Percentiles rank a stretch among this genome's conserved stretches.
Evolutionary conservation across 2,113 vertebrate species (phyloP).

Genomic region (Nycticryphes semicollaris): DNA sequence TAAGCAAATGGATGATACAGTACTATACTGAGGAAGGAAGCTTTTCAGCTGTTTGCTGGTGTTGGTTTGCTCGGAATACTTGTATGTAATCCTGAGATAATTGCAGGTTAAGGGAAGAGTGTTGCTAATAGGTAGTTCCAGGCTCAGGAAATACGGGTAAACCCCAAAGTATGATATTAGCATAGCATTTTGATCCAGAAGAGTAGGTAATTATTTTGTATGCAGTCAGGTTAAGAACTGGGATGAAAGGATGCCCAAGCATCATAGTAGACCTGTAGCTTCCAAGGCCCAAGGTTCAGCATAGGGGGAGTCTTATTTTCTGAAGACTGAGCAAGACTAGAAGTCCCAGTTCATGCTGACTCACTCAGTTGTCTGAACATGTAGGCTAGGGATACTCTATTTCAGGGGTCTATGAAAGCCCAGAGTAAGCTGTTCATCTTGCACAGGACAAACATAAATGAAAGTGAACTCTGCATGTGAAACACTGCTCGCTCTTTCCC

Average conservation of each 20-base stretch:
- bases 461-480: not conserved
- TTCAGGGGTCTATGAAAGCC: not conserved
- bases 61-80: not conserved
- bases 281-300: not conserved
- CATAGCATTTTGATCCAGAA: not conserved
- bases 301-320: not conserved
- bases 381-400: not conserved
- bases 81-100: not conserved
- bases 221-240: not conserved
- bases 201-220: not conserved
- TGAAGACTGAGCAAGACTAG: not conserved
- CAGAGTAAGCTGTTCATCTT: not conserved
- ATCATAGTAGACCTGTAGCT: not conserved
- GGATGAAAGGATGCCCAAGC: not conserved
- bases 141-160: not conserved
- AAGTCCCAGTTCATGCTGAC: not conserved
- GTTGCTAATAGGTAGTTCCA: not conserved
- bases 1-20: not conserved
- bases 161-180: not conserved
- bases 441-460: not conserved
- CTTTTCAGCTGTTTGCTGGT: not conserved
- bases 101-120: not conserved
- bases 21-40: not conserved
- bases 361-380: fast-evolving
- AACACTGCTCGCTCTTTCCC: not conserved